Evolutionary conservation across 2,888 invertebrate species (phyloP).

Genomic region (Halictus ligatus): DNA sequence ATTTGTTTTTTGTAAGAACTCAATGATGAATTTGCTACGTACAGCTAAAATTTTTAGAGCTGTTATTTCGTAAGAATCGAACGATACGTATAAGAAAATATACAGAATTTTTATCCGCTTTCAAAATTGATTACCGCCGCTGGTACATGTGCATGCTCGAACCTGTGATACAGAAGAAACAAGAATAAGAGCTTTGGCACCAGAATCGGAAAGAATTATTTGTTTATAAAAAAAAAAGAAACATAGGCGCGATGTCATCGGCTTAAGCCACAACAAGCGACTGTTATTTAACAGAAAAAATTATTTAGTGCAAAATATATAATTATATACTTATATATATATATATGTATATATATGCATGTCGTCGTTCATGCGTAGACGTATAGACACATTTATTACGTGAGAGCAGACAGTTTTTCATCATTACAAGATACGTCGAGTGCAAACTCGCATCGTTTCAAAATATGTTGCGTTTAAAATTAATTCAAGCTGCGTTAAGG

Average conservation of each 20-base stretch:
- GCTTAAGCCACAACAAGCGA: not conserved
- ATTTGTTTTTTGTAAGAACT: not conserved
- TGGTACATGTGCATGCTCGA: conserved; percentile 16
- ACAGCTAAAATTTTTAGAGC: not conserved
- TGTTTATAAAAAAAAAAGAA: not conserved
- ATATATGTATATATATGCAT: not conserved
- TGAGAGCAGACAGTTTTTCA: not conserved
- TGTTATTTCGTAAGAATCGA: conserved; percentile 4
- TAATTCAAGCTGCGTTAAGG: not conserved
- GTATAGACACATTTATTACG: not conserved
- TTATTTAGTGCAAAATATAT: not conserved
- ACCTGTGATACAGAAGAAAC: not conserved
- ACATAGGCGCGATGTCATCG: not conserved
- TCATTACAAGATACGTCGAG: not conserved
- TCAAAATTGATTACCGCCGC: conserved; percentile 23
- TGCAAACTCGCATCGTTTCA: not conserved
- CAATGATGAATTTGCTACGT: not conserved
- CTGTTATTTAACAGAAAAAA: not conserved
- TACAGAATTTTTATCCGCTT: conserved; percentile 10
- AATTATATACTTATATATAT: not conserved
- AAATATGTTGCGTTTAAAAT: conserved; percentile 20
- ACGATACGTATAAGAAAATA: conserved; percentile 18
- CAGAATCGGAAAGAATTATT: not conserved
- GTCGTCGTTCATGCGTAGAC: not conserved
- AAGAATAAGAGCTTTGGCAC: conserved; percentile 12